A percentile compares a stretch with the other conserved stretches of the same genome.
These are phyloP conservation scores for Drosophila funebris DNA, from an alignment of 1,140 invertebrate genomes.

Conservation along the genomic window DNA sequence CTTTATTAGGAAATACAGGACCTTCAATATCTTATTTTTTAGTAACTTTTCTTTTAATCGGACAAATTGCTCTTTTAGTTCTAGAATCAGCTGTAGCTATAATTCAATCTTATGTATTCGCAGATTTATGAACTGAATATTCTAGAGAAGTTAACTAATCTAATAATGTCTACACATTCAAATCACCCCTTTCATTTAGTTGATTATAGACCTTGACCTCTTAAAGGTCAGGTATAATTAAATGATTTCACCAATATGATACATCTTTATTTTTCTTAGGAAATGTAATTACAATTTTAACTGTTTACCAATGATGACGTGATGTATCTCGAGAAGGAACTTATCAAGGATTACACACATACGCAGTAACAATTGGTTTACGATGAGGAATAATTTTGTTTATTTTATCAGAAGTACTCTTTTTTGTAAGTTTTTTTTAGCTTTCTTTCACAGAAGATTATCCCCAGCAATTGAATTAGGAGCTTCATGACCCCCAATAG, in stretches of 20 bases:
- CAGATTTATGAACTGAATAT: constrained; percentile 84
- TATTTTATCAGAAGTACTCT: constrained; percentile 51
- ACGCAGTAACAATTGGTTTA: constrained; percentile 82
- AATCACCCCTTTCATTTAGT: constrained; percentile 85
- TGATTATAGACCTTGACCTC: constrained; percentile 83
- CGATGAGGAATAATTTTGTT: constrained; percentile 59
- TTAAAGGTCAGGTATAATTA: constrained; percentile 55
- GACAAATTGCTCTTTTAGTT: constrained; percentile 85
- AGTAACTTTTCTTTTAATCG: constrained; percentile 83
- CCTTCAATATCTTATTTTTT: constrained; percentile 66
- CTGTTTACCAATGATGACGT: constrained; percentile 87
- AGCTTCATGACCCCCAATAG: constrained; percentile 85
- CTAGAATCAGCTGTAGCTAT: constrained; percentile 85
- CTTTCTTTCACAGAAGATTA: constrained; percentile 87
- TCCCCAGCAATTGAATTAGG: constrained; percentile 87
- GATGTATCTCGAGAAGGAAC: constrained; percentile 86
- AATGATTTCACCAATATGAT: constrained; percentile 84
- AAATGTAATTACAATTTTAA: constrained; percentile 84
- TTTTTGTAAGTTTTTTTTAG: constrained; percentile 53
- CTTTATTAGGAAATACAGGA: constrained; percentile 73
- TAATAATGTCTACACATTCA: constrained; percentile 81
- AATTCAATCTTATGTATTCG: constrained; percentile 86
- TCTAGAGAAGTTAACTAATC: constrained; percentile 84
- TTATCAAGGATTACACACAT: constrained; percentile 85
- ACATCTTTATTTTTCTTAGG: constrained; percentile 84